Conservation (phyloP, 1,140 invertebrate genomes). For the Pseudoatta argentina region DNA sequence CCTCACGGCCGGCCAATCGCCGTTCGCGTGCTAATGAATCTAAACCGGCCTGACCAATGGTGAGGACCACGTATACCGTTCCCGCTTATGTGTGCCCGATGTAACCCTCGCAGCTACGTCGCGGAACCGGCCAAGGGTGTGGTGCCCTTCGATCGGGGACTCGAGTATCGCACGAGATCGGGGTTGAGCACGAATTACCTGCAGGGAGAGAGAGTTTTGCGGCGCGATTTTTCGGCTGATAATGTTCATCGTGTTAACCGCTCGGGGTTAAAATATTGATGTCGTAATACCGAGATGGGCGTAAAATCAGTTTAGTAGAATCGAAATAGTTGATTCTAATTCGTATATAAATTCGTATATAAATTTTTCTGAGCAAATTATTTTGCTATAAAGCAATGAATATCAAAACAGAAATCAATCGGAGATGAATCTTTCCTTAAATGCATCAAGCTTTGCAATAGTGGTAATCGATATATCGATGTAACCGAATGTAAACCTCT, state of each 20-base stretch:
- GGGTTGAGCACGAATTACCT: conserved; percentile 61
- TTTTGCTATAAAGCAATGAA: not conserved
- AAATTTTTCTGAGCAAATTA: not conserved
- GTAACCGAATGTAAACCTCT: not conserved
- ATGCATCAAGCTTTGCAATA: not conserved
- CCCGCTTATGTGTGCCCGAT: conserved; percentile 67
- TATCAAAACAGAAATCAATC: not conserved
- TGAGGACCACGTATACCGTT: conserved; percentile 59
- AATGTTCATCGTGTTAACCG: conserved; percentile 25
- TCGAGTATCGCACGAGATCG: conserved; percentile 63
- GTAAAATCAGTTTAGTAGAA: not conserved
- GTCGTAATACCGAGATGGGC: conserved; percentile 4
- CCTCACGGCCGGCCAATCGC: conserved; percentile 79
- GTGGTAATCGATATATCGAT: not conserved
- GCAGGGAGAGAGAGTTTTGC: not conserved
- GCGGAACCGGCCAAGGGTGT: conserved; percentile 67
- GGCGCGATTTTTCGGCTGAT: conserved; percentile 51
- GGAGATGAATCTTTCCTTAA: too few species aligned
- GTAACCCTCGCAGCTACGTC: conserved; percentile 72
- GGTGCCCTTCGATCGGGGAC: conserved; percentile 71
- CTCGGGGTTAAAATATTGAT: conserved; percentile 29
- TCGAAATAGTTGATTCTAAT: not conserved
- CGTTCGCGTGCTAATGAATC: conserved; percentile 82
- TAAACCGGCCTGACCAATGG: conserved; percentile 80
- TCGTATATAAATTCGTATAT: not conserved